A percentile compares a stretch with the other conserved stretches of the same genome.
These are phyloP conservation scores for Nomada flava DNA, from an alignment of 2,888 invertebrate species.

Conservation along the genomic window DNA sequence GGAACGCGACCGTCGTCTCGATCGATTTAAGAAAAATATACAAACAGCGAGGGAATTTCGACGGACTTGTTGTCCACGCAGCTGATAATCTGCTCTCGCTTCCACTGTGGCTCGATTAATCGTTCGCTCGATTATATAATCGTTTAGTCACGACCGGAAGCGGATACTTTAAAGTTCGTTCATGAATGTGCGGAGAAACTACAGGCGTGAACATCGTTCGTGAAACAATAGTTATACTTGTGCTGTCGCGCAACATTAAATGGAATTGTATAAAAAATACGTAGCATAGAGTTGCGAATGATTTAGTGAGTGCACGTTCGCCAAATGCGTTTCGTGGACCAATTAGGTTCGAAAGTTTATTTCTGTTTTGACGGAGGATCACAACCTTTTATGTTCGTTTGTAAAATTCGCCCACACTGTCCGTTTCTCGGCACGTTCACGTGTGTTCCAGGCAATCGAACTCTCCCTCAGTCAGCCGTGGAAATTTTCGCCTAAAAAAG, in stretches of 20 bases:
- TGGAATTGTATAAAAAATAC: too few species aligned
- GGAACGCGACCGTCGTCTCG: not conserved
- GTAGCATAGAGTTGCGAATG: too few species aligned
- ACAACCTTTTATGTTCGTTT: too few species aligned
- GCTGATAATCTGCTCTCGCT: not conserved
- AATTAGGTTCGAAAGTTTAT: too few species aligned
- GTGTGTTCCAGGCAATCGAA: not conserved
- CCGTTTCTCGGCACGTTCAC: conserved; percentile 9
- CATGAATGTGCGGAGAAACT: conserved; percentile 11
- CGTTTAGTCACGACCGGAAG: conserved; percentile 29
- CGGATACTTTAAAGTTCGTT: not conserved
- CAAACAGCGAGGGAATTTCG: conserved; percentile 25
- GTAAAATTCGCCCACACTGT: too few species aligned
- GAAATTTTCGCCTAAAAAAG: not conserved
- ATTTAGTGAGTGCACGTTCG: too few species aligned
- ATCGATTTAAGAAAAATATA: conserved; percentile 53
- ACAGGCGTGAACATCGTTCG: not conserved
- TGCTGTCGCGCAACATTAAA: too few species aligned
- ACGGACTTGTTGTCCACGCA: not conserved
- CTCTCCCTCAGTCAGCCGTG: not conserved
- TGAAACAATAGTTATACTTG: too few species aligned
- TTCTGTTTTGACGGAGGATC: too few species aligned
- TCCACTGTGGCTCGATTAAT: conserved; percentile 24
- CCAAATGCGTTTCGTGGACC: too few species aligned
- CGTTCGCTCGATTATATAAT: conserved; percentile 38